phyloP scores from a whole-genome alignment of 2,113 vertebrate genomes.

The Okapia johnstoni region DNA sequence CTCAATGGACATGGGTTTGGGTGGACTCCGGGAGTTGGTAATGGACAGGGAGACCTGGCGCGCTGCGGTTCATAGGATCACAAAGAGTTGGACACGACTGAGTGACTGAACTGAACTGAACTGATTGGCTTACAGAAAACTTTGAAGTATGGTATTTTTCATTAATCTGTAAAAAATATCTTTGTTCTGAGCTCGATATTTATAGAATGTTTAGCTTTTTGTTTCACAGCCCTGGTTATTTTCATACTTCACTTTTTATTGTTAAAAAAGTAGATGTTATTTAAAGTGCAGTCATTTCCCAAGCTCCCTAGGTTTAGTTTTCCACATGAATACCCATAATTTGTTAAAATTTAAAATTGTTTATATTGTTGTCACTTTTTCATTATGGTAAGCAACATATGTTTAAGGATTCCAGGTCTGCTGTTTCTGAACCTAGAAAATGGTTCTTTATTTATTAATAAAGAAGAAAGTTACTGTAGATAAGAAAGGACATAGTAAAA shows the following conservation, averaged over 20 bases:
- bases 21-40: too few species aligned
- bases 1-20: too few species aligned
- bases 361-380: not conserved
- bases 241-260: not conserved
- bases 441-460: not conserved
- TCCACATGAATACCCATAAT: not conserved
- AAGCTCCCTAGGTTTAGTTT: not conserved
- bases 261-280: not conserved
- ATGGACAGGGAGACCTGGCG: too few species aligned
- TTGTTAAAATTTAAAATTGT: not conserved
- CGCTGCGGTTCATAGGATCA: too few species aligned
- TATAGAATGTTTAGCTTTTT: not conserved
- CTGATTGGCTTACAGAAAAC: not conserved
- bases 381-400: not conserved
- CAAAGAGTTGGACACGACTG: too few species aligned
- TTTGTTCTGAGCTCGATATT: not conserved
- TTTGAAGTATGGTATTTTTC: not conserved
- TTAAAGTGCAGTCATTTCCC: not conserved
- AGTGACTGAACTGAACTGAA: too few species aligned
- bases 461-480: not conserved
- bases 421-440: constrained; percentile 2
- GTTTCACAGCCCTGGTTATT: not conserved
- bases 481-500: not conserved
- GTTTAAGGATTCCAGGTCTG: not conserved
- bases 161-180: not conserved